Evolutionary conservation across 2,113 vertebrate species (phyloP), one percentile per base, ranked within the genome.

Genomic region (Elachura formosa): DNA sequence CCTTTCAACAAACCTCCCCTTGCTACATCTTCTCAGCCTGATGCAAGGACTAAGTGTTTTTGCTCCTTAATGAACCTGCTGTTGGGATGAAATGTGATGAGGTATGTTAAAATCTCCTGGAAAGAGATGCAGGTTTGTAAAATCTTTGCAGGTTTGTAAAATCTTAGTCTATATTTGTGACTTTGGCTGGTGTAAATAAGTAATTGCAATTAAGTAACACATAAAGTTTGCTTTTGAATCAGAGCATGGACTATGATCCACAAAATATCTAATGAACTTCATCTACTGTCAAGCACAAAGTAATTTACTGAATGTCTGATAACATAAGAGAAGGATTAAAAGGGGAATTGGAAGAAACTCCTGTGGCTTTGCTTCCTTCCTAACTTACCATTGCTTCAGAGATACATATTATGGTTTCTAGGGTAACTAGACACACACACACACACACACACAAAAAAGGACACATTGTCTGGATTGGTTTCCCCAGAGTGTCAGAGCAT

Each of bases 351-450:
- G 84, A 86, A 96, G 81, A 96, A 97, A 97, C 95, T 97, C 81
- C 96, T 86, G 75, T 49, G 90, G 79, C 51, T 77, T 96, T 97
- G 90, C 96, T 96, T 97, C 92, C 97, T 93, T 98, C 92, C 95
- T 72, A 92, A 93, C 41, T 87, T 66, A 79, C 79, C 78, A 76
- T 83, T 21, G 64, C 89, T 98, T 97, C 95, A 88, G 96, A 98
- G 98, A 98, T 97, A 98, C 97, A 98, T 98, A 98, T 98, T 98
- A 98, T 83, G 82, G 98, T 99, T 99, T 97, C 98, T 98, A 98
- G 94, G 98, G 98, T 97, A 98, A 99, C 98, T 92, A 80, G 90
- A 96, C 82, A 93, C 96, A 97, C 94, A 98, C 97, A 98, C 77
- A 96, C 43, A 92, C 5, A 48, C 9, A 63, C 45, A 20, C 19